phyloP scores from a whole-genome alignment of 2,888 invertebrate species.

The Sarcophaga carnaria region DNA sequence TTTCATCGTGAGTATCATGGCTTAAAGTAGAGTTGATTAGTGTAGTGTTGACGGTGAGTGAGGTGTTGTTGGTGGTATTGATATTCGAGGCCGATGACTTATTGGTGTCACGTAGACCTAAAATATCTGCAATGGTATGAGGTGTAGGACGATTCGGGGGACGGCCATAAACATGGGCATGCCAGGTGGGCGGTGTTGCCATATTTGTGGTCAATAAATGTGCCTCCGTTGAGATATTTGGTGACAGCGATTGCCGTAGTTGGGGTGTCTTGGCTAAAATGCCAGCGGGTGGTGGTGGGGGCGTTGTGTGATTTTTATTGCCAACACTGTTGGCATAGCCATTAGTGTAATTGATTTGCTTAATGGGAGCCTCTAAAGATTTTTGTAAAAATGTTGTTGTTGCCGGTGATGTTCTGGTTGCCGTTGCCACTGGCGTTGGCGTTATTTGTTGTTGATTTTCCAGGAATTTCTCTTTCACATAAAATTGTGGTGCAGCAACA shows the following conservation, averaged over 20 bases:
- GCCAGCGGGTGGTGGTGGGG: conserved; percentile 63
- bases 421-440: conserved; percentile 35
- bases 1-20: conserved; percentile 69
- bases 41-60: conserved; percentile 4
- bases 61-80: conserved; percentile 19
- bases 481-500: not conserved
- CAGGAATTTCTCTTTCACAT: conserved; percentile 75
- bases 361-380: conserved; percentile 74
- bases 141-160: conserved; percentile 92
- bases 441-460: conserved; percentile 56
- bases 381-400: conserved; percentile 76
- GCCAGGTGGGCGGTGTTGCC: conserved; percentile 85
- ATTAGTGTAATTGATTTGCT: conserved; percentile 59
- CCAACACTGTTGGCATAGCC: conserved; percentile 52
- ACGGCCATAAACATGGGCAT: conserved; percentile 93
- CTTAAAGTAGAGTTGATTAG: conserved; percentile 24
- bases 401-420: not conserved
- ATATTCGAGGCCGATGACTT: conserved; percentile 15
- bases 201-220: conserved; percentile 42
- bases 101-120: conserved; percentile 84
- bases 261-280: conserved; percentile 69
- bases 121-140: conserved; percentile 93
- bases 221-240: conserved; percentile 48
- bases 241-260: conserved; percentile 41
- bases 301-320: conserved; percentile 41